A percentile compares a stretch with the other conserved stretches of the same genome.
phyloP scores from a whole-genome alignment of 2,113 vertebrate genomes.

The Cottus gobio region DNA sequence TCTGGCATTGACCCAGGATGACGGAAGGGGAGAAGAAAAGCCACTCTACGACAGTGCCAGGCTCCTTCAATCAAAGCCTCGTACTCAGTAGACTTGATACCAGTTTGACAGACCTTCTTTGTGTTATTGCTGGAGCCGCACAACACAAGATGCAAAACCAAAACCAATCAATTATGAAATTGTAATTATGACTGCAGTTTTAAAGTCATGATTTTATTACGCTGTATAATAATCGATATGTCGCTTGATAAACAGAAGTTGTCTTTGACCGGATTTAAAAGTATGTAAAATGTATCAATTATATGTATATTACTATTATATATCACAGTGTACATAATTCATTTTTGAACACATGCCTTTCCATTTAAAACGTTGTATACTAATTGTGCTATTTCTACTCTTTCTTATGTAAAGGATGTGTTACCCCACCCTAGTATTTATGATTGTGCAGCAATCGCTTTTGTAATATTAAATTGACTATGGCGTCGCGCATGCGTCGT shows the following conservation, averaged over 20 bases:
- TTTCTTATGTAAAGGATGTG: neutral
- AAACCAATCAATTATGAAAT: neutral
- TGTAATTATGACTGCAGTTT: neutral
- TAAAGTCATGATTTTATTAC: neutral
- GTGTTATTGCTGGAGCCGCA: neutral
- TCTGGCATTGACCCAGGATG: neutral
- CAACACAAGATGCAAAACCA: neutral
- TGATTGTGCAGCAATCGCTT: neutral
- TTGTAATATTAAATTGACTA: neutral
- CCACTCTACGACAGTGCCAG: neutral
- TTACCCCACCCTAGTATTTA: neutral
- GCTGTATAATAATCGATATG: neutral
- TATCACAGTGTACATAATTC: neutral
- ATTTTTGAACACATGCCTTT: neutral
- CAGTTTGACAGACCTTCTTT: neutral
- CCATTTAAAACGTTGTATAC: neutral
- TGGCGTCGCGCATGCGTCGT: constrained; percentile 46
- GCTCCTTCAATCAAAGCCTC: neutral
- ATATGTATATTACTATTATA: neutral
- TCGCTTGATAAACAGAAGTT: neutral
- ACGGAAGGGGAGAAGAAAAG: neutral
- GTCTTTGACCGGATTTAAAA: neutral
- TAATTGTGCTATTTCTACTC: neutral
- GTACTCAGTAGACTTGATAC: neutral
- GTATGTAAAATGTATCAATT: neutral